phyloP scores from a whole-genome alignment of 1,140 invertebrate species.

The Phthorimaea operculella region DNA sequence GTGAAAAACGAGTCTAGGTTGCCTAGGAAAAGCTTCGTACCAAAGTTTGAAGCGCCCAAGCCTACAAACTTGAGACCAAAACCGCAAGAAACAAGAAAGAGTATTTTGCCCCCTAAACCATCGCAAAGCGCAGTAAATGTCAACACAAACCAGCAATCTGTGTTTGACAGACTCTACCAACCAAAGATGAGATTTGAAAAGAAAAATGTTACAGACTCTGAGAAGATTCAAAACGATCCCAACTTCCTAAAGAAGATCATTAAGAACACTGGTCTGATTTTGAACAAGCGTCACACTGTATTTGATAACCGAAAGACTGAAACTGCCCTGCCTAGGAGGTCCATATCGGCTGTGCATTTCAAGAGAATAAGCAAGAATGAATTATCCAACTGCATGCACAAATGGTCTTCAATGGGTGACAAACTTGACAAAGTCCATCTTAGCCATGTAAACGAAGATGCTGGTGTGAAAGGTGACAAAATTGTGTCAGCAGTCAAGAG shows the following conservation, averaged over 20 bases:
- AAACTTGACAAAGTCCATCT: slow-evolving; percentile 46
- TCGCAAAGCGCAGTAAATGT: slow-evolving; percentile 11
- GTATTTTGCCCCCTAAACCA: slow-evolving; percentile 16
- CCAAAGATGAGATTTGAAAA: slow-evolving; percentile 34
- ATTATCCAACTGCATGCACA: slow-evolving; percentile 49
- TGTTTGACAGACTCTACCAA: slow-evolving; percentile 58
- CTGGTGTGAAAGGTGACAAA: slow-evolving; percentile 33
- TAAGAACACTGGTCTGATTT: slow-evolving; percentile 29
- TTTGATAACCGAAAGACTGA: slow-evolving; percentile 20
- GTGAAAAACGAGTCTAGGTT: slow-evolving; percentile 11
- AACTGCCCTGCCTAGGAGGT: slow-evolving; percentile 31
- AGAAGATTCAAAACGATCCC: slow-evolving; percentile 37
- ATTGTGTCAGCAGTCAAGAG: slow-evolving; percentile 53
- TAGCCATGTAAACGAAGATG: slow-evolving; percentile 49
- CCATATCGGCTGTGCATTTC: slow-evolving; percentile 63
- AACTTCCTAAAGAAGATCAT: slow-evolving; percentile 42
- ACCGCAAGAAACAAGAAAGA: slow-evolving; percentile 19
- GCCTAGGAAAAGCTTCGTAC: slow-evolving; percentile 1
- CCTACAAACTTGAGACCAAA: background rate
- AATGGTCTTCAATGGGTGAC: slow-evolving; percentile 56
- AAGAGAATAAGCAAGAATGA: slow-evolving; percentile 51
- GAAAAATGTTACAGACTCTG: slow-evolving; percentile 23
- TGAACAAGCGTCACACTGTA: slow-evolving; percentile 38
- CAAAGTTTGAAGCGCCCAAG: slow-evolving; percentile 10
- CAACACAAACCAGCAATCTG: slow-evolving; percentile 22